Evolutionary conservation across 2,888 invertebrate species (phyloP).

Genomic region (Drosophila tripunctata): DNA sequence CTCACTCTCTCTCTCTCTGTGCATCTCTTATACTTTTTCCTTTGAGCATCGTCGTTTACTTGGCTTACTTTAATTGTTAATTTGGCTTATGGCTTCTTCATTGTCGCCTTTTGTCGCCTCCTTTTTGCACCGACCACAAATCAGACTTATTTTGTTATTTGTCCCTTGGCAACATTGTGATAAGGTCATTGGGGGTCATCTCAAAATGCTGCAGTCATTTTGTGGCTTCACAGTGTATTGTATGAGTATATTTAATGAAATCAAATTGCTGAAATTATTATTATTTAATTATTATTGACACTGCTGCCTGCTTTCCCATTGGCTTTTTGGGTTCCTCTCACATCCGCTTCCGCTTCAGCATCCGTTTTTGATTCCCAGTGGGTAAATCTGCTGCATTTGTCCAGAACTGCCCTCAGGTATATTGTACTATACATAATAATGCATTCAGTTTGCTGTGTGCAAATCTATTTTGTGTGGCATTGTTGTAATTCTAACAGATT

Average conservation of each 20-base stretch:
- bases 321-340: neutral
- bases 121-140: constrained; percentile 49
- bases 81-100: constrained; percentile 67
- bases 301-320: no score
- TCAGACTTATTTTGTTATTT: constrained; percentile 48
- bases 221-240: no score
- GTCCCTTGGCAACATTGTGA: constrained; percentile 7
- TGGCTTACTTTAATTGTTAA: constrained; percentile 69
- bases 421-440: constrained; percentile 25
- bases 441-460: neutral
- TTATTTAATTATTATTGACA: constrained; percentile 63
- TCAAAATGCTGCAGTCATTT: constrained; percentile 52
- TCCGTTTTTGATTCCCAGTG: constrained; percentile 5
- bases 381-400: constrained; percentile 7
- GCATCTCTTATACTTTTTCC: neutral
- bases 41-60: constrained; percentile 3
- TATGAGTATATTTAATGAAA: constrained; percentile 52
- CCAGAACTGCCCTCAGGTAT: constrained; percentile 33
- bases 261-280: constrained; percentile 64
- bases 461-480: neutral
- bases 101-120: constrained; percentile 16
- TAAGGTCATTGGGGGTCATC: constrained; percentile 9
- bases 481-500: neutral
- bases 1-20: neutral
- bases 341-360: neutral